These are phyloP conservation scores for Schizothorax lantsangensis DNA, from an alignment of 2,797 vertebrate genomes.

Conservation along the genomic window DNA sequence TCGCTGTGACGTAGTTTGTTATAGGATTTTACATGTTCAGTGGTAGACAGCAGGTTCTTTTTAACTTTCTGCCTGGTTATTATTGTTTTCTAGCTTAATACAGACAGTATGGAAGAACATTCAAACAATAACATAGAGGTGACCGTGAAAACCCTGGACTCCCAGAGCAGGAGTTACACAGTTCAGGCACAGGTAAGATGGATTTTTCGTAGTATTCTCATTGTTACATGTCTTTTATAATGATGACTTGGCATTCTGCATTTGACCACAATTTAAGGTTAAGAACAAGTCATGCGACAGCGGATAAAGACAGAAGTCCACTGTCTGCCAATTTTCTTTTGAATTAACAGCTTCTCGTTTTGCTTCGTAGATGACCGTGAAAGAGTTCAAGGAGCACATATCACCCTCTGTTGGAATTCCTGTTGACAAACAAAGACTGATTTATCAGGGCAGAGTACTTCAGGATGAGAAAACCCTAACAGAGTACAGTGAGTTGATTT, in stretches of 20 bases:
- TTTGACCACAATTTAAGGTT: neutral
- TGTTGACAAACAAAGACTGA: constrained; percentile 91
- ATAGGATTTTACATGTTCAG: neutral
- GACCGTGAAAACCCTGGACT: constrained; percentile 93
- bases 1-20: neutral
- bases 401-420: constrained; percentile 88
- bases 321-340: neutral
- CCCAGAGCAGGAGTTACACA: constrained; percentile 90
- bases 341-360: neutral
- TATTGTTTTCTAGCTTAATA: neutral
- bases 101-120: constrained; percentile 81
- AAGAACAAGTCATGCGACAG: neutral
- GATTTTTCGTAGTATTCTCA: neutral
- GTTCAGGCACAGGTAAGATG: constrained; percentile 85
- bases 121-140: constrained; percentile 83
- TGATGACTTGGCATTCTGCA: neutral
- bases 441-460: constrained; percentile 92
- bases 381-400: constrained; percentile 93
- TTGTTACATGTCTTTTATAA: neutral
- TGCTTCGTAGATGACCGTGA: constrained; percentile 85
- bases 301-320: neutral
- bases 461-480: constrained; percentile 92
- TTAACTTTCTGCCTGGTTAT: neutral
- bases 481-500: constrained; percentile 87
- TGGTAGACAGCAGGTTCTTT: neutral